Conservation (phyloP, 1,140 invertebrate genomes). For the Lepidurus arcticus region DNA sequence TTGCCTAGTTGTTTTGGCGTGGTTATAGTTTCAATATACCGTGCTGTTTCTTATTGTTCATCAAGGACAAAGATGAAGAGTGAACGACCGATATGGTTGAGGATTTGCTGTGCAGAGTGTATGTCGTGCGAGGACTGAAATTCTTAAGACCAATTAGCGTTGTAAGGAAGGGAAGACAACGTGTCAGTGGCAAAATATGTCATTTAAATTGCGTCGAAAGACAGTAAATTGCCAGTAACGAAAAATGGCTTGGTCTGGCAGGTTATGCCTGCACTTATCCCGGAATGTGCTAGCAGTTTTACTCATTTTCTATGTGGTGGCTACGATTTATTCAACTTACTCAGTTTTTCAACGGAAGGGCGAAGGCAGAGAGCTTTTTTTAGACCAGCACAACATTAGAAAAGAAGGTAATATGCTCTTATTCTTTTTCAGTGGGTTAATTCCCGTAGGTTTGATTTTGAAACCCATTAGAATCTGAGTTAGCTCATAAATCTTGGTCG, state of each 20-base stretch:
- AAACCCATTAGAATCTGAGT: background rate
- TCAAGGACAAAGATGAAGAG: background rate
- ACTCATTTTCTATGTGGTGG: background rate
- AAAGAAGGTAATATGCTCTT: background rate
- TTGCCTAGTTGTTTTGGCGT: background rate
- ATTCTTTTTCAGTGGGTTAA: background rate
- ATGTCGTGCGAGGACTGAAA: background rate
- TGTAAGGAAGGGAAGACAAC: too few species aligned
- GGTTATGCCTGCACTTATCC: conserved; percentile 1
- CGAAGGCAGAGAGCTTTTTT: background rate
- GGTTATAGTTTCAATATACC: background rate
- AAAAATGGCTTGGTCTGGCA: conserved; percentile 5
- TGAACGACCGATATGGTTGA: conserved; percentile 2
- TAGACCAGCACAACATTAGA: background rate
- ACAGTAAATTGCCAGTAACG: background rate
- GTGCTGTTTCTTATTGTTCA: background rate
- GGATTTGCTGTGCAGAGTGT: background rate
- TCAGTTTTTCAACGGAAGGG: background rate
- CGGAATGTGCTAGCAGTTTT: background rate
- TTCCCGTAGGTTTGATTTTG: background rate
- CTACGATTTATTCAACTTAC: background rate
- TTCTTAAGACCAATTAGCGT: background rate
- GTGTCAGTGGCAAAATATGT: too few species aligned
- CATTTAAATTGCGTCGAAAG: too few species aligned
- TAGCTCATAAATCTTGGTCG: background rate